These are phyloP conservation scores for Oncorhynchus masou DNA, from an alignment of 2,113 vertebrate genomes.

Conservation along the genomic window DNA sequence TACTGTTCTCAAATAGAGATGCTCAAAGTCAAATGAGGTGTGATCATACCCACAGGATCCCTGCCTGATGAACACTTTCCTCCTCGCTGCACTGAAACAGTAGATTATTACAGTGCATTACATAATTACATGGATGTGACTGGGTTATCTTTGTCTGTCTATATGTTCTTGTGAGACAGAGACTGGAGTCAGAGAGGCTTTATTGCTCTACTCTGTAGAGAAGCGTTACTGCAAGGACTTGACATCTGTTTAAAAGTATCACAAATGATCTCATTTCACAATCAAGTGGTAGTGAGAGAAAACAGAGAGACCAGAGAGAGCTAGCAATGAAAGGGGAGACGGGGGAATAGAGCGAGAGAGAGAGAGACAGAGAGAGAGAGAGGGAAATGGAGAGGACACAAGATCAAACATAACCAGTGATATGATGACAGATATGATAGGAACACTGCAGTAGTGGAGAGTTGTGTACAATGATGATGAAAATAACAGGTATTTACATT, in stretches of 20 bases:
- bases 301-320: too few species aligned
- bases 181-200: not conserved
- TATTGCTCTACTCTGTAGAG: too few species aligned
- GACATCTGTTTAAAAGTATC: too few species aligned
- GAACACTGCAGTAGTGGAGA: too few species aligned
- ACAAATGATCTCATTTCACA: too few species aligned
- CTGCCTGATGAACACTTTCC: constrained; percentile 29
- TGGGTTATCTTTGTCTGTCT: constrained; percentile 17
- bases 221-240: too few species aligned
- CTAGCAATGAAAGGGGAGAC: constrained; percentile 7
- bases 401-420: too few species aligned
- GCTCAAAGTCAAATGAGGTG: not conserved
- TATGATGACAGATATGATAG: too few species aligned
- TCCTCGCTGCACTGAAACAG: constrained; percentile 33
- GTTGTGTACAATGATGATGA: too few species aligned
- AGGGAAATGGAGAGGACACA: not conserved
- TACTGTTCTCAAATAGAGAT: not conserved
- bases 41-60: constrained; percentile 3
- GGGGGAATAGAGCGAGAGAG: not conserved
- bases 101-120: constrained; percentile 52
- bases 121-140: constrained; percentile 48
- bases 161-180: not conserved
- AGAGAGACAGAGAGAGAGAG: not conserved
- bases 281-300: too few species aligned
- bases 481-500: too few species aligned